phyloP scores from a whole-genome alignment of 2,113 vertebrate species.

The Chaenogobius annularis region DNA sequence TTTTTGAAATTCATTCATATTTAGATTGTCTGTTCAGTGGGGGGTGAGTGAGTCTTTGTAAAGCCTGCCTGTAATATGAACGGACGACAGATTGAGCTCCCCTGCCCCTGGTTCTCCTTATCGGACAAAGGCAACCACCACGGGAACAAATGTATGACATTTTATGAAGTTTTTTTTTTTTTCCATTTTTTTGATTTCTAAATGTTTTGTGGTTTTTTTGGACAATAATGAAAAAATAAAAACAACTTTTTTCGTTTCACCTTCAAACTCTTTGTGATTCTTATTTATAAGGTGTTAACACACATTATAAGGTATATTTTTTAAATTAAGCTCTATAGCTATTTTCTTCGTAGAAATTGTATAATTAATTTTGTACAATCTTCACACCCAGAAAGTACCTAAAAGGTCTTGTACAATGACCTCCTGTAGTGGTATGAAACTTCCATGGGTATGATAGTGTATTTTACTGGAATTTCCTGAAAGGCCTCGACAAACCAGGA shows the following conservation, averaged over 20 bases:
- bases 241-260: conserved; percentile 41
- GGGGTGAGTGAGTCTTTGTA: conserved; percentile 25
- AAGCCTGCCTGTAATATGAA: conserved; percentile 18
- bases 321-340: no score
- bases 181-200: conserved; percentile 47
- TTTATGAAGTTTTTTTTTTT: conserved; percentile 27
- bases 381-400: neutral
- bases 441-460: no score
- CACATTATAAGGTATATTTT: no score
- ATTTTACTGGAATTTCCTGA: no score
- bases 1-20: conserved; percentile 5
- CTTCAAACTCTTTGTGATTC: conserved; percentile 7
- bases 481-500: neutral
- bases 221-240: conserved; percentile 56
- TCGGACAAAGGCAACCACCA: conserved; percentile 30
- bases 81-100: conserved; percentile 12
- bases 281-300: neutral
- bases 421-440: no score
- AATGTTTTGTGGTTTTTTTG: conserved; percentile 64
- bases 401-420: no score
- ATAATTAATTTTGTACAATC: no score
- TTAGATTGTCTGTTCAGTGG: conserved; percentile 11
- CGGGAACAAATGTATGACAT: conserved; percentile 42
- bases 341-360: no score
- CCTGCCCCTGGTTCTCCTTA: conserved; percentile 10